Conservation (phyloP, 1,140 invertebrate genomes). For the Mylabris phalerata region DNA sequence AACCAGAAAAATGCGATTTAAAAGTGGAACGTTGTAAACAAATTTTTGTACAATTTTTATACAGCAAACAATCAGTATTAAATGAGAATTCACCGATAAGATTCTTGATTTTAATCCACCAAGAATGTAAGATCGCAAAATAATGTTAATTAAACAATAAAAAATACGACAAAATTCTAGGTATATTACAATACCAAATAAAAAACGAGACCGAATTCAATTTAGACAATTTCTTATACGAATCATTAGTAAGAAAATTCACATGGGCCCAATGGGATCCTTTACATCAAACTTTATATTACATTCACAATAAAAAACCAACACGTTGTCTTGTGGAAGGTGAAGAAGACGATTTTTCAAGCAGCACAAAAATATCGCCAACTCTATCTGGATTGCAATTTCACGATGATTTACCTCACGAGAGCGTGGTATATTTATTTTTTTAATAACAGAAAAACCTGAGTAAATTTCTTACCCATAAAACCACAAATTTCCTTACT, state of each 20-base stretch:
- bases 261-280: slow-evolving; percentile 80
- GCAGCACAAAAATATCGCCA: slow-evolving; percentile 47
- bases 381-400: slow-evolving; percentile 77
- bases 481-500: too few relatives aligned
- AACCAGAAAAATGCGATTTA: slow-evolving; percentile 42
- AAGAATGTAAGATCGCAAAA: slow-evolving; percentile 59
- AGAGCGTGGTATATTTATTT: slow-evolving; percentile 63
- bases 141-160: not conserved
- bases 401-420: slow-evolving; percentile 73
- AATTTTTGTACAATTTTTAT: slow-evolving; percentile 71
- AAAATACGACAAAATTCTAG: slow-evolving; percentile 9
- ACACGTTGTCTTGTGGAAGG: slow-evolving; percentile 58
- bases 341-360: slow-evolving; percentile 52
- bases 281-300: slow-evolving; percentile 68
- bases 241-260: slow-evolving; percentile 63
- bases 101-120: slow-evolving; percentile 68
- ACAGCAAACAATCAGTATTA: slow-evolving; percentile 56
- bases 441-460: not conserved
- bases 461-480: too few relatives aligned
- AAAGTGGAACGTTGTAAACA: slow-evolving; percentile 53
- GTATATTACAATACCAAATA: slow-evolving; percentile 35
- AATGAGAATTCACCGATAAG: slow-evolving; percentile 57
- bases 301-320: slow-evolving; percentile 67
- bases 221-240: slow-evolving; percentile 44
- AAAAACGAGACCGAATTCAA: slow-evolving; percentile 27